A percentile compares a stretch with the other conserved stretches of the same genome.
Conservation (phyloP, 2,113 vertebrate species). For the Ochotona curzoniae region DNA sequence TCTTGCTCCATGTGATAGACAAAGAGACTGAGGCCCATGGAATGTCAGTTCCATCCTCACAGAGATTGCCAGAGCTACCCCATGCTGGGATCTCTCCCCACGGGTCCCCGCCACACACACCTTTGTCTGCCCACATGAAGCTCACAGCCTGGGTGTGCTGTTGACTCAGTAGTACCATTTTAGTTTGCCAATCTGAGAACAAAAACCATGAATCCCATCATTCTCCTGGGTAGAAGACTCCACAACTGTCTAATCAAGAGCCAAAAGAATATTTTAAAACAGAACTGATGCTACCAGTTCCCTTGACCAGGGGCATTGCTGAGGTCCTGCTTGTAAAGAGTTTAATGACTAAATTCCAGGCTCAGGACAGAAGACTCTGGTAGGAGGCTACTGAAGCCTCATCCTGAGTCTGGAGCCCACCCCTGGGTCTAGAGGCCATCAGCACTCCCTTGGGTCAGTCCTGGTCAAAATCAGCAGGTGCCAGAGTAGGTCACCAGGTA, state of each 20-base stretch:
- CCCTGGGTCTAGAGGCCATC: not conserved
- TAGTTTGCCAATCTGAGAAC: not conserved
- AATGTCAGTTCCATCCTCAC: rapidly evolving
- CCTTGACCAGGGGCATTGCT: not conserved
- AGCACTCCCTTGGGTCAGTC: slow-evolving; percentile 40
- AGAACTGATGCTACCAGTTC: not conserved
- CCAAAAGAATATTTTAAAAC: not conserved
- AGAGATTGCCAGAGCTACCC: not conserved
- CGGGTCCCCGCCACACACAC: not conserved
- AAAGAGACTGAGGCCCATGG: not conserved
- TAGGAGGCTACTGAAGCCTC: not conserved
- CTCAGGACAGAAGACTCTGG: not conserved
- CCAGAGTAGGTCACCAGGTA: slow-evolving; percentile 63
- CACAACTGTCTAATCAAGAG: not conserved
- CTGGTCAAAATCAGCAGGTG: slow-evolving; percentile 65
- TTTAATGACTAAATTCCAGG: not conserved
- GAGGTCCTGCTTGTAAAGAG: not conserved
- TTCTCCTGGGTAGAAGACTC: not conserved
- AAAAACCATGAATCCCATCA: not conserved
- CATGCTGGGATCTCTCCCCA: not conserved
- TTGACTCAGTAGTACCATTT: not conserved
- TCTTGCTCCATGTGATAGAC: not conserved
- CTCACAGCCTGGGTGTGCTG: not conserved
- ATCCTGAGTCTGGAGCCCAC: not conserved
- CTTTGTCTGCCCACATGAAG: not conserved